Conservation (phyloP, 2,797 vertebrate genomes). For the Semotilus atromaculatus region DNA sequence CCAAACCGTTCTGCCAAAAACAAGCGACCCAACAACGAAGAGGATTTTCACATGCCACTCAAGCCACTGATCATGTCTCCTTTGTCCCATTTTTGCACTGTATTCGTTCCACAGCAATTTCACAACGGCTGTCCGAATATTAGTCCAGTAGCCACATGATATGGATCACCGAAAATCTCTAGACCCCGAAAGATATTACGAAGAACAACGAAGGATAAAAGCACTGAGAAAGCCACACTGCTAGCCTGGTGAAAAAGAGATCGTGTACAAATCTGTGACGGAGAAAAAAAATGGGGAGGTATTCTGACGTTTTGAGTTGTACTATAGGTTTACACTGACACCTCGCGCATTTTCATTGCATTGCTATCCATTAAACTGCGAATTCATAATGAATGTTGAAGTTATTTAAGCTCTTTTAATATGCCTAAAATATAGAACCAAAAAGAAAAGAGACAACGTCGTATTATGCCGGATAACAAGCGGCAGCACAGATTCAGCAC, state of each 20-base stretch:
- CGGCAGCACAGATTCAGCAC: not conserved
- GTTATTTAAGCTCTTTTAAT: not conserved
- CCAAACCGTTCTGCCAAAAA: slow-evolving; percentile 40
- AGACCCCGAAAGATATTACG: not conserved
- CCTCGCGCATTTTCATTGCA: slow-evolving; percentile 30
- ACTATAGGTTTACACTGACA: slow-evolving; percentile 47
- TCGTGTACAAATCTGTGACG: not conserved
- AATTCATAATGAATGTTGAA: not conserved
- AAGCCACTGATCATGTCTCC: not conserved
- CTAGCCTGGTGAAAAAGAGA: not conserved
- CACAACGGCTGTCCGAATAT: not conserved
- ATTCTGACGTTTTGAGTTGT: not conserved
- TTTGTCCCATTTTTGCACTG: slow-evolving; percentile 49
- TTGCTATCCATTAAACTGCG: not conserved
- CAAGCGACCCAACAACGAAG: slow-evolving; percentile 30
- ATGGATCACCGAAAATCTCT: not conserved
- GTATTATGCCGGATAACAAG: not conserved
- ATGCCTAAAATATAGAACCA: not conserved
- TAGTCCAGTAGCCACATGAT: not conserved
- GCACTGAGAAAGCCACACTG: not conserved
- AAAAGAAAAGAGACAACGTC: not conserved
- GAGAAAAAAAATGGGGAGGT: not conserved
- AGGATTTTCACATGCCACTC: not conserved
- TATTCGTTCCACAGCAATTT: not conserved
- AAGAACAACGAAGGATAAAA: not conserved